Base-by-base conservation (phyloP, 2,888 invertebrate species). In the Aricia artaxerxes region DNA sequence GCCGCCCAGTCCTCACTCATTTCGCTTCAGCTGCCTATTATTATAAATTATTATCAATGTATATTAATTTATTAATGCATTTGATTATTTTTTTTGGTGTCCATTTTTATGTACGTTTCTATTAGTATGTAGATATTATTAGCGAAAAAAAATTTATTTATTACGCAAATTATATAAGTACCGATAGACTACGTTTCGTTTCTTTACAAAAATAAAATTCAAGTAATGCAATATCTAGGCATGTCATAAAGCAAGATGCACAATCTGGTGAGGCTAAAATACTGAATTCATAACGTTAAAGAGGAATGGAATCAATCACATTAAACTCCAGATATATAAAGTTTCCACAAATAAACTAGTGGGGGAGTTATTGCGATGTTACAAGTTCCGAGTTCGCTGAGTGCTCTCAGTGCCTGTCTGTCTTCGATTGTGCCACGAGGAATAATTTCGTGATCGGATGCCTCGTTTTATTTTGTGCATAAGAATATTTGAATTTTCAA, bases 331-430 rank as follows among this genome's bases (percentile, higher is more conserved):
- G 82, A 83, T 83, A 84, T 83, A 83, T 82, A 82, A 84, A 83
- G 82, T 84, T 84, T 83, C 83, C 82, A 80, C 82, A 83, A 83
- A 85, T 85, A 84, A 83, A 85, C 84, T 84, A 83, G 84, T 82
- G 84, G 82, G 83, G 83, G 87, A 89, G 88, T 88, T 89, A 87
- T 89, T 88, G 86, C 86, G 85, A 87, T 86, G 87, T 87, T 87
- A 86, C 86, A 85, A 86, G 85, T 87, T 85, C 86, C 83, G 84
- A 88, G 87, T 88, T 88, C 83, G 85, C 84, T 83, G 85, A 87
- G 87, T 85, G 84, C 83, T 84, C 84, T 83, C 84, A 81, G 81
- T 82, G 83, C 84, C 85, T 86, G 84, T 85, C 86, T 83, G 83
- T 82, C 81, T 81, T 83, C 82, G 82, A 83, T 83, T 83, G 81